Conservation (phyloP, 2,113 vertebrate species). For the Sapayoa aenigma region DNA sequence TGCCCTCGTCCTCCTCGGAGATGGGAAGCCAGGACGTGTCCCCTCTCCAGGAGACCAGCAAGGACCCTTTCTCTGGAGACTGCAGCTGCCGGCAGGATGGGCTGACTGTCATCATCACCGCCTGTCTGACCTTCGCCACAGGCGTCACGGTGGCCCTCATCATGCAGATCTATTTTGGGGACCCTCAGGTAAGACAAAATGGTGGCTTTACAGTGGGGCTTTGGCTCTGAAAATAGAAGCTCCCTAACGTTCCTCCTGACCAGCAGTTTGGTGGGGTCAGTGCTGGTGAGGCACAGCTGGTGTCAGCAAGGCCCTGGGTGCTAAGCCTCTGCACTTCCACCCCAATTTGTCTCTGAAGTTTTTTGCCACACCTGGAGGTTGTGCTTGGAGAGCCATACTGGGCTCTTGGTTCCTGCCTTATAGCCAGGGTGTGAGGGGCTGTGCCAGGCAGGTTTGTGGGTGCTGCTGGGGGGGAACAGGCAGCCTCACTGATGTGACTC, state of each 20-base stretch:
- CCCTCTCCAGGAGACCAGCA: slow-evolving; percentile 87
- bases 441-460: background rate
- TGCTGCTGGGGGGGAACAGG: background rate
- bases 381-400: accelerated
- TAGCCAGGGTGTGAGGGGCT: accelerated
- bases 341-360: background rate
- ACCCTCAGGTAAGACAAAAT: slow-evolving; percentile 84
- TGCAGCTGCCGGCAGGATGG: slow-evolving; percentile 92
- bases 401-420: accelerated
- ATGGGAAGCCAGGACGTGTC: slow-evolving; percentile 87
- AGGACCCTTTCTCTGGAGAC: slow-evolving; percentile 87
- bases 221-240: background rate
- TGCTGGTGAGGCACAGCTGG: background rate
- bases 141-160: slow-evolving; percentile 94
- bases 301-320: background rate
- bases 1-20: slow-evolving; percentile 93
- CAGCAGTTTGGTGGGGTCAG: background rate
- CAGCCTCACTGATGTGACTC: background rate
- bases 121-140: slow-evolving; percentile 92
- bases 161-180: slow-evolving; percentile 97
- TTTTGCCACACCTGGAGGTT: background rate
- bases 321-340: background rate
- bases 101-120: slow-evolving; percentile 93
- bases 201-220: background rate
- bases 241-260: background rate